Conservation (phyloP, 2,797 vertebrate genomes). For the Pangasius djambal region DNA sequence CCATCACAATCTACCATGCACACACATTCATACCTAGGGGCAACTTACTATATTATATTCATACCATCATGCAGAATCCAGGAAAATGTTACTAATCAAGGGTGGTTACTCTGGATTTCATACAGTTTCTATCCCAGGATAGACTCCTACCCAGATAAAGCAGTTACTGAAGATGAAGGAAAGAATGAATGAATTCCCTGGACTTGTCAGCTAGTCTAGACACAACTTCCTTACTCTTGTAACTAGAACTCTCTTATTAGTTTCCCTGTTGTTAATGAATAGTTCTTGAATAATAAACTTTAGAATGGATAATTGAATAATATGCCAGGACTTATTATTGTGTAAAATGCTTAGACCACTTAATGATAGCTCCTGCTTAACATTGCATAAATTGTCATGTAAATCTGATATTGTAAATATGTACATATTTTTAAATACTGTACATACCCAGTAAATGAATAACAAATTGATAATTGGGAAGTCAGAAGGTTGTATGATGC, state of each 20-base stretch:
- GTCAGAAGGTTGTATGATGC: not conserved
- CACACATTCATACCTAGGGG: not conserved
- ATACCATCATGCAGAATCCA: not conserved
- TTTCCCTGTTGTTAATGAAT: not conserved
- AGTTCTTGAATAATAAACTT: not conserved
- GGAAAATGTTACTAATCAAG: not conserved
- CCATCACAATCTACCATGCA: not conserved
- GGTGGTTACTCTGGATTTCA: not conserved
- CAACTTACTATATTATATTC: not conserved
- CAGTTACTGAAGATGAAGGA: not conserved
- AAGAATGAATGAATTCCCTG: not conserved
- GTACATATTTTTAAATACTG: not conserved
- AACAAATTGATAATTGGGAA: not conserved
- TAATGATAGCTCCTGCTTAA: not conserved
- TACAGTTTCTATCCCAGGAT: not conserved
- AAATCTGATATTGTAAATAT: not conserved
- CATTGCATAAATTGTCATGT: not conserved
- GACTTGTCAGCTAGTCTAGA: not conserved
- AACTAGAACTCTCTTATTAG: constrained; percentile 6
- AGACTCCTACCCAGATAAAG: not conserved
- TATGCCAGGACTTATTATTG: not conserved
- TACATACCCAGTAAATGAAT: not conserved
- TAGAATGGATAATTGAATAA: not conserved
- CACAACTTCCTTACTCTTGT: not conserved
- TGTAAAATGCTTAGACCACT: not conserved